phyloP scores from a whole-genome alignment of 30 jellyfish, hydroid and myxozoan species.

The Hydractinia symbiolongicarpus region DNA sequence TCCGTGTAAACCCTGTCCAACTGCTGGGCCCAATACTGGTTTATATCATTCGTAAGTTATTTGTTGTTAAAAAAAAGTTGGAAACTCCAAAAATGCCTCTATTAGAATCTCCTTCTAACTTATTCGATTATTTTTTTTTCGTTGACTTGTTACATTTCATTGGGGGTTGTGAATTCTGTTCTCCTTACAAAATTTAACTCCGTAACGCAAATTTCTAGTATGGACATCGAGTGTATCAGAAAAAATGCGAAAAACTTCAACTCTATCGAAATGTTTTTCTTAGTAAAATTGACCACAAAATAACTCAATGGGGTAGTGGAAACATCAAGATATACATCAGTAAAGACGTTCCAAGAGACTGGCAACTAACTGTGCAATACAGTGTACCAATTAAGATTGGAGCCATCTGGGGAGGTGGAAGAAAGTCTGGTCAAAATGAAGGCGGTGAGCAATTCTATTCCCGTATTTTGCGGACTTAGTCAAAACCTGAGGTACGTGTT shows the following conservation, averaged over 20 bases:
- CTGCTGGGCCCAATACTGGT: constrained; percentile 24
- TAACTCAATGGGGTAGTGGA: constrained; percentile 18
- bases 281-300: constrained; percentile 32
- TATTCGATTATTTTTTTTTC: too few relatives aligned
- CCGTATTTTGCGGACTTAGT: too few relatives aligned
- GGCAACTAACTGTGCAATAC: constrained; percentile 30
- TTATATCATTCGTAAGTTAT: constrained; percentile 23
- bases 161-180: too few relatives aligned
- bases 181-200: too few relatives aligned
- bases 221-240: too few relatives aligned
- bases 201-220: too few relatives aligned
- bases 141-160: too few relatives aligned
- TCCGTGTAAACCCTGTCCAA: constrained; percentile 42
- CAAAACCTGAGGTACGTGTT: too few relatives aligned
- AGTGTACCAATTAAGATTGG: constrained; percentile 8
- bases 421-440: constrained; percentile 10
- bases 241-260: too few relatives aligned
- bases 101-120: too few relatives aligned
- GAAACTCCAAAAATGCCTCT: too few relatives aligned
- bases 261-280: background rate
- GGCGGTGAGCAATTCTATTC: constrained; percentile 31
- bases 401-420: constrained; percentile 20
- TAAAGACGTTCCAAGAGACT: constrained; percentile 16
- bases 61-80: background rate
- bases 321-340: constrained; percentile 1